Percentiles rank a stretch among this genome's conserved stretches.
phyloP scores from a whole-genome alignment of 2,797 vertebrate genomes.

The Sorex maritimensis region DNA sequence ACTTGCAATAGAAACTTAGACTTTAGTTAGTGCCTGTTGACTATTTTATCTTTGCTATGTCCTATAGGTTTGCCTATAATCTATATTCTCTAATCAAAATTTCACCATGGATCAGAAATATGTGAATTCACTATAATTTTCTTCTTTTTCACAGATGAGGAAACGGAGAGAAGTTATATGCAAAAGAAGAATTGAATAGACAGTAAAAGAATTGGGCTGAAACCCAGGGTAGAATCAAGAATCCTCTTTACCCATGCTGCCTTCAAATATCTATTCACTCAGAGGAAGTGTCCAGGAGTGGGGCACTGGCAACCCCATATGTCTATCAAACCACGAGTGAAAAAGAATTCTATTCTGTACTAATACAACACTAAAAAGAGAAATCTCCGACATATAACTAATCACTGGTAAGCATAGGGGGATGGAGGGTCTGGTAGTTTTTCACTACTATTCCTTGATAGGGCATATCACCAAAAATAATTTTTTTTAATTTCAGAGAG shows the following conservation, averaged over 20 bases:
- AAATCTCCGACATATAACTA: not conserved
- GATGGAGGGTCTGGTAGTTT: not conserved
- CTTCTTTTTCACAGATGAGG: slow-evolving; percentile 7
- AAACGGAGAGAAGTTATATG: not conserved
- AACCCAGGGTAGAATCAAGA: not conserved
- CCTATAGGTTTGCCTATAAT: fast-evolving
- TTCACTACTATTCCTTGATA: not conserved
- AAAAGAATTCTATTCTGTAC: slow-evolving; percentile 40
- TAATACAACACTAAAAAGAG: slow-evolving; percentile 46
- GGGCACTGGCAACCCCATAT: slow-evolving; percentile 23
- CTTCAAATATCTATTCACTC: not conserved
- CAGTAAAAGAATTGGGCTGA: not conserved
- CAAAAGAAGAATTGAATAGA: not conserved
- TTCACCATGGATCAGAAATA: not conserved
- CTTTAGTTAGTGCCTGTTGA: not conserved
- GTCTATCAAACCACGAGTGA: not conserved
- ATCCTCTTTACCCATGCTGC: not conserved
- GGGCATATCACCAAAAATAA: slow-evolving; percentile 19
- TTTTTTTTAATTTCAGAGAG: not conserved
- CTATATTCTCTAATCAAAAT: not conserved
- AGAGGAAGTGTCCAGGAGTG: slow-evolving; percentile 22
- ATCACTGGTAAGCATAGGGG: no score
- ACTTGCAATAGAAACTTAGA: not conserved
- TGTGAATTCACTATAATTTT: not conserved
- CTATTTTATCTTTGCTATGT: not conserved